Evolutionary conservation across 2,113 vertebrate species (phyloP), one percentile per base, ranked within the genome.

Genomic region (Trichomycterus rosablanca): DNA sequence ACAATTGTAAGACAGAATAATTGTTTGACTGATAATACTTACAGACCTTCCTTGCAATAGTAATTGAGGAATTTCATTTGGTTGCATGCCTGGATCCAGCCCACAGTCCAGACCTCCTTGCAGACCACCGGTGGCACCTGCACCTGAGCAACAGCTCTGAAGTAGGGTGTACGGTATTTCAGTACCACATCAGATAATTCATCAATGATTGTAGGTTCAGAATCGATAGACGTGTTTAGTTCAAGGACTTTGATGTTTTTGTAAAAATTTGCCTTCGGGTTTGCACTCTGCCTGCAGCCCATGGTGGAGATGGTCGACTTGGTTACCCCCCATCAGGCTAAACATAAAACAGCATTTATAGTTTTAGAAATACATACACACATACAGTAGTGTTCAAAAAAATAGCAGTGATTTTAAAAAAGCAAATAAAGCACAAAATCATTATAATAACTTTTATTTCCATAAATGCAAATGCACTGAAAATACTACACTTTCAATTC

Each of bases 1-100:
- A n/a, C n/a, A n/a, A n/a, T n/a, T n/a, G n/a, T n/a, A 30, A 7
- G 26, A 7, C 7, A 30, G 7, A 30, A 30, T 49, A 15, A 5
- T 34, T 10, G 20, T 12, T 14, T 24, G 20, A 7, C 39, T 23
- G 32, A 2, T 56, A 2, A 34, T 59, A 71, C 65, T 91, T 70
- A 93, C 91, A 89, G 87, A 66, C 91, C 91, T 73, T 89, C 84
- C 0, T 88, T 87, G 10, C 88, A 89, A 0, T 93, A 93, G 68
- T 86, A 80, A 75, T 93, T 93, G 81, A 90, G 88, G 76, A 93
- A 92, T 68, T 92, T 89, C 91, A 93, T 93, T 76, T 91, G 87
- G 76, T 86, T 91, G 72, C 91, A 93, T 0, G 90, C 90, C 76
- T 93, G 91, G 49, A 93, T 91, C 91, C 91, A 93, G 56, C 91